These are phyloP conservation scores for Nematopogon swammerdamellus DNA, from an alignment of 2,888 invertebrate genomes.

Conservation along the genomic window DNA sequence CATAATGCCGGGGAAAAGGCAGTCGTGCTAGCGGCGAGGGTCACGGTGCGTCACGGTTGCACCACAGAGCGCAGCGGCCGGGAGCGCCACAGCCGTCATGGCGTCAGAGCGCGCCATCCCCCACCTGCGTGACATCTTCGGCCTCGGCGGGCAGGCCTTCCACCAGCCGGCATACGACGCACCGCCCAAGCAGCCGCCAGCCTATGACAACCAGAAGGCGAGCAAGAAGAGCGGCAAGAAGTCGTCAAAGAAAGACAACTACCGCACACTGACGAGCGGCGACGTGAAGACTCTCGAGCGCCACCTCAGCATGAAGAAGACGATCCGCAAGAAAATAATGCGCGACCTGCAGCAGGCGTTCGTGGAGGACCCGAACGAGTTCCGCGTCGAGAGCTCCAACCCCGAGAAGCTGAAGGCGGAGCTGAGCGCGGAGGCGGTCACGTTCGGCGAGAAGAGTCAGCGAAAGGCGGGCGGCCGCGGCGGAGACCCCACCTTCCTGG, in stretches of 20 bases:
- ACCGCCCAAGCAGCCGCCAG: conserved; percentile 13
- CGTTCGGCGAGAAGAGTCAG: conserved; percentile 54
- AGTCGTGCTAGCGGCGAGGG: neutral
- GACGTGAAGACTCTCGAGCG: conserved; percentile 74
- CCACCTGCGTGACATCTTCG: conserved; percentile 72
- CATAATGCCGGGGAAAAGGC: neutral
- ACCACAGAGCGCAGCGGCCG: neutral
- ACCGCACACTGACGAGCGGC: conserved; percentile 61
- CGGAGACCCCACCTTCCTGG: conserved; percentile 64
- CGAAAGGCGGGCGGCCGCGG: conserved; percentile 39
- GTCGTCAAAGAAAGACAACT: conserved; percentile 65
- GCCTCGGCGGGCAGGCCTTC: conserved; percentile 53
- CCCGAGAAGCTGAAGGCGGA: conserved; percentile 67
- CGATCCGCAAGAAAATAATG: conserved; percentile 82
- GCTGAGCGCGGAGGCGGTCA: conserved; percentile 63
- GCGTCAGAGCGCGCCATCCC: conserved; percentile 73
- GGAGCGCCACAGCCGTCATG: conserved; percentile 28
- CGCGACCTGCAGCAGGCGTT: conserved; percentile 74
- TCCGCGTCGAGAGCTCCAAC: conserved; percentile 65
- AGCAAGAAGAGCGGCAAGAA: conserved; percentile 53
- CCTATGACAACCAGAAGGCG: conserved; percentile 42
- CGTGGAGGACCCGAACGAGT: conserved; percentile 70
- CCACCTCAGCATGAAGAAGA: conserved; percentile 85
- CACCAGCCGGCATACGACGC: conserved; percentile 37
- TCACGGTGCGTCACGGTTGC: neutral